These are phyloP conservation scores for Cactoblastis cactorum DNA, from an alignment of 2,888 invertebrate genomes.

Conservation along the genomic window DNA sequence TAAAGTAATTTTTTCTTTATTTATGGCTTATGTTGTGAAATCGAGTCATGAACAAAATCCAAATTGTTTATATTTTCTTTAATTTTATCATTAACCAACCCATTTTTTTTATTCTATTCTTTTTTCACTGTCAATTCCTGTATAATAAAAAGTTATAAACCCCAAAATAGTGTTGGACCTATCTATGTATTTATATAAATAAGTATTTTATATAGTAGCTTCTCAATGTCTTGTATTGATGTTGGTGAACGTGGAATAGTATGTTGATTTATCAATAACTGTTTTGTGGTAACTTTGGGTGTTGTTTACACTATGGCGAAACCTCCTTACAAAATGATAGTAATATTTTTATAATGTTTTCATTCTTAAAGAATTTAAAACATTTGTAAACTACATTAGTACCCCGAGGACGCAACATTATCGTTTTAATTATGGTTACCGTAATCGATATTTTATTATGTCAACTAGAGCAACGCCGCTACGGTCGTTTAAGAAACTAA, in stretches of 20 bases:
- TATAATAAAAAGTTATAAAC: not conserved
- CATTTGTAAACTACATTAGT: too few relatives aligned
- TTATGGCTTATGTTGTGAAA: not conserved
- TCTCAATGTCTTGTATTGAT: conserved; percentile 11
- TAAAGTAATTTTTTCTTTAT: not conserved
- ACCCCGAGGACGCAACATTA: too few relatives aligned
- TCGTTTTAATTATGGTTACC: too few relatives aligned
- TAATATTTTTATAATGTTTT: too few relatives aligned
- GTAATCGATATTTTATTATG: too few relatives aligned
- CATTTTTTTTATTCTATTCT: not conserved
- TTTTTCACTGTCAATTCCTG: not conserved
- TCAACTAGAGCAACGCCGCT: too few relatives aligned
- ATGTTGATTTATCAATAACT: not conserved
- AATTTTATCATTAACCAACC: not conserved
- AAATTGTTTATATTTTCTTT: not conserved
- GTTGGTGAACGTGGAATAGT: conserved; percentile 8
- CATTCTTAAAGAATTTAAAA: too few relatives aligned
- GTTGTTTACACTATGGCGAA: not conserved
- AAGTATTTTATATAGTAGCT: not conserved
- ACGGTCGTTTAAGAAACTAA: too few relatives aligned
- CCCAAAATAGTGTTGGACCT: not conserved
- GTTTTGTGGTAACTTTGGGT: not conserved
- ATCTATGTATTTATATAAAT: conserved; percentile 4
- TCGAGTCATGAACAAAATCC: not conserved
- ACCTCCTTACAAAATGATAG: too few relatives aligned